phyloP scores from a whole-genome alignment of 2,113 vertebrate species.

The Capra hircus region DNA sequence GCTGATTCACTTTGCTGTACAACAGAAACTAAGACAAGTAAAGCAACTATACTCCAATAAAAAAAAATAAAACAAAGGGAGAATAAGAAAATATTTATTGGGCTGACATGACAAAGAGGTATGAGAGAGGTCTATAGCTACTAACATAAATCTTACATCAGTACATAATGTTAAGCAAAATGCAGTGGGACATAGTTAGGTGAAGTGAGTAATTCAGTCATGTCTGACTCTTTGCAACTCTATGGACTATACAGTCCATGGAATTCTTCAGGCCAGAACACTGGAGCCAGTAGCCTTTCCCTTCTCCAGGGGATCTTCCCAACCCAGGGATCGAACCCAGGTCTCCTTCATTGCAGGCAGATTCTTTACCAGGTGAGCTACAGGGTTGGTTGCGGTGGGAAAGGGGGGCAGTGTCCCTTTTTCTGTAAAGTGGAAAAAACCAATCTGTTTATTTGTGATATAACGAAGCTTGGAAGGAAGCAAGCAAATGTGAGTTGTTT shows the following conservation, averaged over 20 bases:
- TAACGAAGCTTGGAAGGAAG: not conserved
- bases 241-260: not conserved
- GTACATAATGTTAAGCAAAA: not conserved
- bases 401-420: not conserved
- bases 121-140: not conserved
- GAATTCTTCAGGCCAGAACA: not conserved
- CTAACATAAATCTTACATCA: not conserved
- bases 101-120: not conserved
- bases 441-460: not conserved
- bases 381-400: accelerated
- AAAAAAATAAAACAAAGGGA: not conserved
- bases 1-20: not conserved
- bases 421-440: not conserved
- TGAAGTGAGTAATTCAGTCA: not conserved
- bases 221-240: not conserved
- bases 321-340: not conserved
- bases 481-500: not conserved
- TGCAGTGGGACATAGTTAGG: not conserved
- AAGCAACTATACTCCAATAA: not conserved
- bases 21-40: not conserved
- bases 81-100: not conserved
- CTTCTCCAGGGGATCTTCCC: not conserved
- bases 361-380: not conserved
- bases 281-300: not conserved
- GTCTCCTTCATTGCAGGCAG: not conserved